Percentiles rank a stretch among this genome's conserved stretches.
Evolutionary conservation across 2,797 vertebrate genomes (phyloP).

Genomic region (Etheostoma perlongum): DNA sequence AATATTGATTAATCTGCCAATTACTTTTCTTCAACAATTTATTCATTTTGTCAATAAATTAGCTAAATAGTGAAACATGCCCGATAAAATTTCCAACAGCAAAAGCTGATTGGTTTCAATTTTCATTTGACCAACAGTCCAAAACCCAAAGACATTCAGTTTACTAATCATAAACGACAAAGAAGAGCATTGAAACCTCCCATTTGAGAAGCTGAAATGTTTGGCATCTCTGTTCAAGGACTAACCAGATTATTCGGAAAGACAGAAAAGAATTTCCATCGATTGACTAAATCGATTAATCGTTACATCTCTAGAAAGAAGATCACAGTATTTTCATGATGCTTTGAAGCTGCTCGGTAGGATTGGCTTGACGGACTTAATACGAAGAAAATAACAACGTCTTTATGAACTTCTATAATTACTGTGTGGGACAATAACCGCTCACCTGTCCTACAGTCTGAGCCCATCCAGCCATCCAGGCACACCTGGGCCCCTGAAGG

Average conservation of each 20-base stretch:
- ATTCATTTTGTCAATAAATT: neutral
- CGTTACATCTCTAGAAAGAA: neutral
- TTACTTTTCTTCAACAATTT: no score
- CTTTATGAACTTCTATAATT: neutral
- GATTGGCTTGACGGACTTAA: neutral
- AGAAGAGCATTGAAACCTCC: neutral
- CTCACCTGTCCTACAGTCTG: constrained; percentile 92
- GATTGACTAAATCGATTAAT: no score
- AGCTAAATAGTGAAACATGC: no score
- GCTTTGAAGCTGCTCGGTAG: neutral
- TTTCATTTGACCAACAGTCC: no score
- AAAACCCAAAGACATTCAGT: neutral
- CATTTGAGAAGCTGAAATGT: neutral
- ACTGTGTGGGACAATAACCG: neutral
- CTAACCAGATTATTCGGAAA: neutral
- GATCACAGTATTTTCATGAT: neutral
- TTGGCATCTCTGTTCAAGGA: neutral
- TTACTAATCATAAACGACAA: neutral
- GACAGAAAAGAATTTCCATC: neutral
- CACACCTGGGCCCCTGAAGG: constrained; percentile 92
- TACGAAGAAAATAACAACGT: neutral
- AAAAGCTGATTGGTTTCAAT: no score
- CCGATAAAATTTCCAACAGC: no score
- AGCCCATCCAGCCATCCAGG: constrained; percentile 97
- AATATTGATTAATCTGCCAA: neutral